Base-by-base conservation (phyloP, 2,888 invertebrate genomes). In the Hybos culiciformis region DNA sequence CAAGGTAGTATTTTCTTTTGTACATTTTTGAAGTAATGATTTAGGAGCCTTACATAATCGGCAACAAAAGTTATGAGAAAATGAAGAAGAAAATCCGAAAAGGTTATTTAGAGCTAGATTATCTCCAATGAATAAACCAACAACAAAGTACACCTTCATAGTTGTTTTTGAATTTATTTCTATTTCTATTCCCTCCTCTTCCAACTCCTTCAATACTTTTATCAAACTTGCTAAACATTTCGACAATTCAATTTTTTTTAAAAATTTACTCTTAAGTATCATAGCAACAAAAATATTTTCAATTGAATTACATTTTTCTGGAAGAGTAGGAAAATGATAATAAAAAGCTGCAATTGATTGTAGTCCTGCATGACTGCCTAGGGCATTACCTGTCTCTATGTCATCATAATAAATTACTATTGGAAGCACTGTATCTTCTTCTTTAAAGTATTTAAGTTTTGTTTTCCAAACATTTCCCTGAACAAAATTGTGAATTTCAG, bases 291-390 rank as follows among this genome's bases (percentile, higher is more conserved):
- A 37, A 23, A 43, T 43, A 29, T 44, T 34, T 15, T 41, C 40
- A 31, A 44, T 17, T 34, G 37, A 41, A 36, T 15, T 41, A 26
- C 41, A 44, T 29, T 44, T 31, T 39, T 44, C 44, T 12, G 42
- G 42, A 26, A 42, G 37, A 14, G 39, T 24, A 23, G 44, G 44
- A 37, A 44, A 41, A 44, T 44, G 44, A 44, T 41, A 44, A 29
- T 44, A 44, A 41, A 44, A 44, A 32, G 44, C 44, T 37, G 41
- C 44, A 19, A 44, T 44, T 19, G 44, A 44, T 37, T 43, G 43
- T 26, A 21, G 37, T 37, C 43, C 43, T 38, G 43, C 32, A 38
- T 43, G 43, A 38, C 43, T 43, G 19, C 43, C 43, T 38, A 43
- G 31, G 17, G 43, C 29, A 23, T 42, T 42, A 26, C 42, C 42